These are phyloP conservation scores for Parotocinclus haroldoi DNA, from an alignment of 2,797 vertebrate genomes.

Conservation along the genomic window DNA sequence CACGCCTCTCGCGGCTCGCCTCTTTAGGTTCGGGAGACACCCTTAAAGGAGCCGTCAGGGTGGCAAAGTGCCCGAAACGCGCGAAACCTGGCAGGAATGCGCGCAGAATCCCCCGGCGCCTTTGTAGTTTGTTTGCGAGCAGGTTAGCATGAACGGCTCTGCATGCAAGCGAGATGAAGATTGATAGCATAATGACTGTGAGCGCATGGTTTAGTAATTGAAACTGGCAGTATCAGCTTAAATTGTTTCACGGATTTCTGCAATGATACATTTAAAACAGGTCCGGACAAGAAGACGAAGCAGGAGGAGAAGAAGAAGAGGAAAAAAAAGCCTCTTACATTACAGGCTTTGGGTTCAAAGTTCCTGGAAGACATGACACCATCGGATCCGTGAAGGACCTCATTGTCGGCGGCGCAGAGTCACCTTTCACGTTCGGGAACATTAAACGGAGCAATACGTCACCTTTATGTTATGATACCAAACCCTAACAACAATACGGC, in stretches of 20 bases:
- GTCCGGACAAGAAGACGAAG: constrained; percentile 65
- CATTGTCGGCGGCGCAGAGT: constrained; percentile 26
- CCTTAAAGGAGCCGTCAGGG: no score
- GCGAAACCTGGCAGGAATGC: neutral
- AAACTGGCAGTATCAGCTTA: constrained; percentile 79
- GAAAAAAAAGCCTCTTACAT: constrained; percentile 51
- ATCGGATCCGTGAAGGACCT: constrained; percentile 16
- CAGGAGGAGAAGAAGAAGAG: constrained; percentile 51
- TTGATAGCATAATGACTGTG: constrained; percentile 78
- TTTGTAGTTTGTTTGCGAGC: neutral
- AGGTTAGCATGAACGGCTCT: constrained; percentile 15
- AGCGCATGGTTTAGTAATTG: constrained; percentile 78
- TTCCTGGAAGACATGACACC: constrained; percentile 39
- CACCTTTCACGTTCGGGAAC: neutral
- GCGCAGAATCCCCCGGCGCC: neutral
- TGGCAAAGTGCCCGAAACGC: no score
- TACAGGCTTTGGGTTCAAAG: constrained; percentile 2
- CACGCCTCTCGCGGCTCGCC: no score
- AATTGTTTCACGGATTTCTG: constrained; percentile 80
- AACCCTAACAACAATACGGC: no score
- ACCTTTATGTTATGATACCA: no score
- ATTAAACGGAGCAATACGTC: neutral
- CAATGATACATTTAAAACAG: constrained; percentile 75
- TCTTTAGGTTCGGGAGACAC: no score
- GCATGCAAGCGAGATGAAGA: constrained; percentile 56